Conservation (phyloP, 2,113 vertebrate species). For the Eidolon helvum region DNA sequence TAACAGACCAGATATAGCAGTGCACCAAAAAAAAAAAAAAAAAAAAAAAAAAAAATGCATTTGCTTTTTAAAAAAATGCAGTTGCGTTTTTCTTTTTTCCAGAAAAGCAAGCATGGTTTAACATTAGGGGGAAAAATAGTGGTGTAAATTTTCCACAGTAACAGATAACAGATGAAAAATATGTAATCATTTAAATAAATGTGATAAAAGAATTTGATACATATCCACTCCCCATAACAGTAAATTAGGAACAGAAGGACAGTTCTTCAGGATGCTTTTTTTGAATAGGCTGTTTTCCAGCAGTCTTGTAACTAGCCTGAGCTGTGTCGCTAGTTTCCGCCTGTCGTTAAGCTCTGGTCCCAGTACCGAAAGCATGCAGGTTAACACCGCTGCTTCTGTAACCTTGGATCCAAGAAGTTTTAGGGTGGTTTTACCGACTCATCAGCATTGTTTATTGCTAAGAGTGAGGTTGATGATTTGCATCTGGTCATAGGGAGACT, state of each 20-base stretch:
- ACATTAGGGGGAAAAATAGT: background rate
- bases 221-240: background rate
- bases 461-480: background rate
- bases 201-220: background rate
- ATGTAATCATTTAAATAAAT: background rate
- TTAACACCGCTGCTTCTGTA: background rate
- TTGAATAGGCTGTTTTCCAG: background rate
- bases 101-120: background rate
- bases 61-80: background rate
- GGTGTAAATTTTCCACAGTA: background rate
- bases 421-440: background rate
- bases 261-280: background rate
- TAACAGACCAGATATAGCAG: background rate
- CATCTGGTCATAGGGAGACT: background rate
- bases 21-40: background rate
- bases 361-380: background rate
- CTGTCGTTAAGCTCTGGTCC: background rate
- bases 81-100: background rate
- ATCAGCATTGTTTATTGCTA: background rate
- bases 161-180: background rate
- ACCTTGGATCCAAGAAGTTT: background rate
- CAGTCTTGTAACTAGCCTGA: background rate
- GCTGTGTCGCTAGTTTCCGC: background rate
- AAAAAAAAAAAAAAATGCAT: background rate
- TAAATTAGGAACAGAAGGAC: background rate